Evolutionary conservation across 2,113 vertebrate species (phyloP).

Genomic region (Heloderma charlesbogerti): DNA sequence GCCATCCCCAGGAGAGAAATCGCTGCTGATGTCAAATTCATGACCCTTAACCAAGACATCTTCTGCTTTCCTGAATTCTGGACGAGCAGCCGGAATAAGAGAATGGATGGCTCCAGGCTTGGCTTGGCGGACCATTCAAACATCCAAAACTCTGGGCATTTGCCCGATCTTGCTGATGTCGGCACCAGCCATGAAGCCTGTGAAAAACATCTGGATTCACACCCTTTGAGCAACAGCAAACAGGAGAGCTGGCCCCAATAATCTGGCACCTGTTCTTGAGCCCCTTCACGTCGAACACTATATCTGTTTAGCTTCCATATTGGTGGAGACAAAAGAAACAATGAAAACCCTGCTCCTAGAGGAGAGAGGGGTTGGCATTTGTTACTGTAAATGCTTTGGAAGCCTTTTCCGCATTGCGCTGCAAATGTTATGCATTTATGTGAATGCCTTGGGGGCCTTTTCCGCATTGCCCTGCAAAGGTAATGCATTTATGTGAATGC

Average conservation of each 20-base stretch:
- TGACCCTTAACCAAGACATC: not conserved
- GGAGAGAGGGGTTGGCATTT: not conserved
- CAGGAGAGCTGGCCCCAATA: not conserved
- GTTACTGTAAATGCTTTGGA: not conserved
- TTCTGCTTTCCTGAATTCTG: not conserved
- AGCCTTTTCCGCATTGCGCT: not conserved
- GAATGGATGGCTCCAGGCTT: not conserved
- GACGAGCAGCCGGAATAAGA: too few species aligned
- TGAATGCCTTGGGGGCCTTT: not conserved
- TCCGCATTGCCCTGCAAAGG: not conserved
- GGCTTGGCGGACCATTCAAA: not conserved
- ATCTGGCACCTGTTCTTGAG: not conserved
- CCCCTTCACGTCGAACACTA: not conserved
- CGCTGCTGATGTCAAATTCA: not conserved
- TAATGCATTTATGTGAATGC: too few species aligned
- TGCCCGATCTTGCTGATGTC: not conserved
- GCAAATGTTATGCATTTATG: too few species aligned
- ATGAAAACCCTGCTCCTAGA: not conserved
- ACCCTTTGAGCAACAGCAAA: not conserved
- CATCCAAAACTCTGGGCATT: not conserved
- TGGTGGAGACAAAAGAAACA: not conserved
- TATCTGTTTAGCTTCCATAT: conserved; percentile 16
- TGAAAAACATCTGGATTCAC: not conserved
- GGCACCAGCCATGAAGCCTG: not conserved
- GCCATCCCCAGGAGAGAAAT: not conserved